Evolutionary conservation across 2,797 vertebrate species (phyloP), one percentile per base, ranked within the genome.

Genomic region (Phalloptychus januarius): DNA sequence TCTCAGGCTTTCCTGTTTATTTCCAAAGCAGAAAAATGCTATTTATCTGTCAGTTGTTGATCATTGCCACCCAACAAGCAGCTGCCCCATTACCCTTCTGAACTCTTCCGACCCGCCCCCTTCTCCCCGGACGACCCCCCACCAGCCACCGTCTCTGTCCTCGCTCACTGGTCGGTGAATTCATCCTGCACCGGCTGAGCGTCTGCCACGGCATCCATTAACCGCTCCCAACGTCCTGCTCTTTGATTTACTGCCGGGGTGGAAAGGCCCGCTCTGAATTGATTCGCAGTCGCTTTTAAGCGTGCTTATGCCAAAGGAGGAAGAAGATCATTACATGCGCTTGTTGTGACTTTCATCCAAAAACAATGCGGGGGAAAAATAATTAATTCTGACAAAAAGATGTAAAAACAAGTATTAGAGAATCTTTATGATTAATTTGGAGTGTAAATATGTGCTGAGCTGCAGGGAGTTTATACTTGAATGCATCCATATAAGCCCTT

Each of bases 141-240:
- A 56, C 58, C 67, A 0, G 25, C 63, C 75, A 74, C 63, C 84
- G 69, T 48, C 74, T 79, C 70, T 65, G 50, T 73, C 78, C 74
- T 83, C 88, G 74, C 78, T 79, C 80, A 80, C 75, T 86, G 83
- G 84, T 84, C 84, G 0, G 83, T 75, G 88, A 86, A 89, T 85
- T 83, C 75, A 86, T 87, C 76, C 77, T 74, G 77, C 76, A 85
- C 85, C 82, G 70, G 46, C 83, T 77, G 83, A 72, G 44, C 36
- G 83, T 93, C 93, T 92, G 84, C 90, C 83, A 69, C 70, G 67
- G 74, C 88, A 77, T 91, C 90, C 92, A 94, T 94, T 94, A 93
- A 74, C 87, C 77, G 40, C 83, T 81, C 88, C 80, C 79, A 74
- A 77, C 15, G 85, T 88, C 87, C 78, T 61, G 71, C 78, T 75